A percentile compares a stretch with the other conserved stretches of the same genome.
Evolutionary conservation across 1,140 invertebrate genomes (phyloP).

Genomic region (Euschistus heros): DNA sequence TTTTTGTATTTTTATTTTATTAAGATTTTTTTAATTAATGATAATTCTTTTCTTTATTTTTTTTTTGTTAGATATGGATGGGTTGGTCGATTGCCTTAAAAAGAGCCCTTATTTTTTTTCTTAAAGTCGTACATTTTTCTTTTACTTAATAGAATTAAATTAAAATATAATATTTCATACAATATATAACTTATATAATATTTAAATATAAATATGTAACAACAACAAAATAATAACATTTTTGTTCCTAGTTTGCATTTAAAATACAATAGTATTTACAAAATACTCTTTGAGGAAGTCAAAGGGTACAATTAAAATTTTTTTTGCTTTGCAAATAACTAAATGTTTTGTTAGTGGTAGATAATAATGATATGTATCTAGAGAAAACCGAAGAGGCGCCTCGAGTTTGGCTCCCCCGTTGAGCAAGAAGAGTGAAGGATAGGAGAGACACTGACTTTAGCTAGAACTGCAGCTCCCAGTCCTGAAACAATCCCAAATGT

Average conservation of each 20-base stretch:
- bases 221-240: slow-evolving; percentile 26
- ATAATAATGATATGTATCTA: slow-evolving; percentile 18
- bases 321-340: slow-evolving; percentile 15
- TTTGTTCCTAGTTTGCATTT: slow-evolving; percentile 18
- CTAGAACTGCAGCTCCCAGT: no score
- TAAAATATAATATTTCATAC: slow-evolving; percentile 21
- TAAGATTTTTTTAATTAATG: no score
- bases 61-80: slow-evolving; percentile 18
- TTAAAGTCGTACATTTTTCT: neutral
- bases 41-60: no score
- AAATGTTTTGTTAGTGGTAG: slow-evolving; percentile 12
- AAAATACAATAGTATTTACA: slow-evolving; percentile 13
- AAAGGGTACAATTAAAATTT: slow-evolving; percentile 7
- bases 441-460: slow-evolving; percentile 5
- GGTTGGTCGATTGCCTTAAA: slow-evolving; percentile 12
- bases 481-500: no score
- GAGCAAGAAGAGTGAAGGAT: slow-evolving; percentile 15
- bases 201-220: slow-evolving; percentile 23
- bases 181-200: slow-evolving; percentile 19
- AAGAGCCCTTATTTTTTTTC: slow-evolving; percentile 5
- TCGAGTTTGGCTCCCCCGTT: neutral
- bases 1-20: no score
- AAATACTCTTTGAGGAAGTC: slow-evolving; percentile 18
- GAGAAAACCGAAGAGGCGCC: slow-evolving; percentile 2
- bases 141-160: slow-evolving; percentile 20